Percentiles rank a stretch among this genome's conserved stretches.
These are phyloP conservation scores for Nomada ruficornis DNA, from an alignment of 2,888 invertebrate species.

Conservation along the genomic window DNA sequence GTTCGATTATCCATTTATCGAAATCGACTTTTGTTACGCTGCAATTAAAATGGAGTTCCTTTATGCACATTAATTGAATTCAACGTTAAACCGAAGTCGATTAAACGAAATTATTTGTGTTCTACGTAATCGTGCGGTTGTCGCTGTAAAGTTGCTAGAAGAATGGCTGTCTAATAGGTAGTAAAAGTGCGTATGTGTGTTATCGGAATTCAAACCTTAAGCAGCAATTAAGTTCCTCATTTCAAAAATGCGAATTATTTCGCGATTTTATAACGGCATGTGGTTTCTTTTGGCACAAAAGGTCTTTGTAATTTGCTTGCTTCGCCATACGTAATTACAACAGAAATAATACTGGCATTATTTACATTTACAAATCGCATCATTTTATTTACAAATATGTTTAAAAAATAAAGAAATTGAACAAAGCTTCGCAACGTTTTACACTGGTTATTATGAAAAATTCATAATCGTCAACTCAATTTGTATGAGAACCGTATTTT, in stretches of 20 bases:
- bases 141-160: slow-evolving; percentile 53
- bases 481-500: no score
- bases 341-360: no score
- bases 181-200: slow-evolving; percentile 34
- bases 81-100: slow-evolving; percentile 48
- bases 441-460: no score
- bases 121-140: slow-evolving; percentile 39
- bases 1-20: no score
- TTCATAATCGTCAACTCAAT: no score
- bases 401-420: no score
- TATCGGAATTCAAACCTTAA: slow-evolving; percentile 48
- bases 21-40: not conserved
- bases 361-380: no score
- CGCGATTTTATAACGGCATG: slow-evolving; percentile 34
- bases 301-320: no score
- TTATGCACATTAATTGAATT: slow-evolving; percentile 52
- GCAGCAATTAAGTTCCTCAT: slow-evolving; percentile 59
- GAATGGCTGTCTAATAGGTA: slow-evolving; percentile 63
- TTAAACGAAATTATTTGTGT: no score
- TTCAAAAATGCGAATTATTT: slow-evolving; percentile 59
- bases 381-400: no score
- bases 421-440: no score
- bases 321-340: no score
- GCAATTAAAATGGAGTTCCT: slow-evolving; percentile 12
- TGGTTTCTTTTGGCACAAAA: not conserved